A percentile compares a stretch with the other conserved stretches of the same genome.
These are phyloP conservation scores for Azemiops feae DNA, from an alignment of 2,113 vertebrate species.

Conservation along the genomic window DNA sequence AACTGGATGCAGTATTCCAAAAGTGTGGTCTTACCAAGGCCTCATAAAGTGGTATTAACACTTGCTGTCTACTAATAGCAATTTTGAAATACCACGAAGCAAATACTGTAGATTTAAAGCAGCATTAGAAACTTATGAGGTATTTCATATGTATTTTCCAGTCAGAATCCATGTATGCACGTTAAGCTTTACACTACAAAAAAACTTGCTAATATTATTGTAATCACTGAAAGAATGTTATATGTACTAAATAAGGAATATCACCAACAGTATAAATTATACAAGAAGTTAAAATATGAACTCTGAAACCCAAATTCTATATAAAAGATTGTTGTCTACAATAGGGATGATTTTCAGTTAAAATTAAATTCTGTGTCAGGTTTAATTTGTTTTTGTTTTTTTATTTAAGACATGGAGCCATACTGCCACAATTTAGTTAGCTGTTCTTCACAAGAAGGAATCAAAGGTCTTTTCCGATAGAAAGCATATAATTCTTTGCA, in stretches of 20 bases:
- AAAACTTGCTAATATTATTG: neutral
- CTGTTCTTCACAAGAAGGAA: neutral
- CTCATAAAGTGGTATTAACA: neutral
- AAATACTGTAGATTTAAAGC: neutral
- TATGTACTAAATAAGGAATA: neutral
- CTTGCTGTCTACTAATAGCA: neutral
- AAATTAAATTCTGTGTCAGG: neutral
- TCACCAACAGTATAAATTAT: neutral
- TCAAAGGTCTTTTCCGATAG: neutral
- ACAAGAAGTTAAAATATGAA: neutral
- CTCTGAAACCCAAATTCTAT: neutral
- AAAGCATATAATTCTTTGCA: neutral
- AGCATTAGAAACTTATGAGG: neutral
- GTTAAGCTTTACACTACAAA: neutral
- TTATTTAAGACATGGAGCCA: neutral
- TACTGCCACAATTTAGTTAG: neutral
- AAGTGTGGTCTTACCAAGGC: neutral
- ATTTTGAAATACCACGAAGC: neutral
- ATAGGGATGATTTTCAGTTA: neutral
- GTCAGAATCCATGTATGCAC: neutral
- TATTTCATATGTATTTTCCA: neutral
- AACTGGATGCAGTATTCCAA: neutral
- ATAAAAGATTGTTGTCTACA: neutral
- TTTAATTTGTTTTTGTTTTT: neutral
- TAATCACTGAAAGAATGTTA: neutral